Base-by-base conservation (phyloP, 2,797 vertebrate genomes). In the Notamacropus eugenii region DNA sequence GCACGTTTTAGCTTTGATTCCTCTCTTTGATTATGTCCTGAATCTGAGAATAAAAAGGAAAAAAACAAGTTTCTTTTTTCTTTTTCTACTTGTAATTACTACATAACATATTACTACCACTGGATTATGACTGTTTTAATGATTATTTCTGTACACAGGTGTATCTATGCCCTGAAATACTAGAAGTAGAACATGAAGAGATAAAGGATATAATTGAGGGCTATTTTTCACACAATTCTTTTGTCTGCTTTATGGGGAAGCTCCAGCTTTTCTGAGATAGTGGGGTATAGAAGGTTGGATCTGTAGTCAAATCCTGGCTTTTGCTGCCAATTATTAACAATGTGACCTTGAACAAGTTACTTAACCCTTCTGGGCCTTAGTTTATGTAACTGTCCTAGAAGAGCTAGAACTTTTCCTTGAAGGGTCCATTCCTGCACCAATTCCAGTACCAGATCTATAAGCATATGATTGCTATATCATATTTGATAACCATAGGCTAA, bases 41-140 rank as follows among this genome's bases (percentile, higher is more conserved):
- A 90, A 98, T 96, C 98, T 98, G 95, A 93, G 90, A 97, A 96
- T 29, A 91, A 97, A 95, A 97, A 95, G 96, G 27, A 52, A 19
- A n/a, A 67, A 74, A 74, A 3, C 22, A 46, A 82, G 12, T 22
- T 82, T 67, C 67, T 93, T 97, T 97, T 96, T 96, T 46, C 54
- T 97, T 96, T 52, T 34, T 91, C 1, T 92, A 93, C 55, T 95
- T 96, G 54, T 58, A 93, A 96, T 96, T 92, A 93, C 54, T 4
- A 62, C 90, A 92, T 94, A 90, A 28, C 28, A 90, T 34, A 29
- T 19, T 28, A 91, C 4, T 28, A 91, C 52, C 52, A 9, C 12
- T 55, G 13, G 90, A 55, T 91, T 91, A 82, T 54, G 28, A 2
- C 13, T 54, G 13, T 28, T 91, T 9, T 54, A 54, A 29, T 31